Evolutionary conservation across 1,140 invertebrate species (phyloP).

Genomic region (Luehdorfia chinensis): DNA sequence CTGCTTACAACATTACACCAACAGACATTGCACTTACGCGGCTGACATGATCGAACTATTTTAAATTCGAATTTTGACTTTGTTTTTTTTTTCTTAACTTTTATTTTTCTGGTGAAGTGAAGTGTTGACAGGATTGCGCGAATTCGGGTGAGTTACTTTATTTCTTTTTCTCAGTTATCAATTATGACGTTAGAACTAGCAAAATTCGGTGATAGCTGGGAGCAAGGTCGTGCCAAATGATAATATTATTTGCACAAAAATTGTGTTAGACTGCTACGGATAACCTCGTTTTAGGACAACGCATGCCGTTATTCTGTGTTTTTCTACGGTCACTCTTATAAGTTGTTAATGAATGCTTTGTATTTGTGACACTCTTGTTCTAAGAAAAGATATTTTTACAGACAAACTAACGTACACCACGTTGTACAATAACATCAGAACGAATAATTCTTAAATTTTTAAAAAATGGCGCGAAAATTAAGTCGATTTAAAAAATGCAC

Average conservation of each 20-base stretch:
- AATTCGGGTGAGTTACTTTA: constrained; percentile 49
- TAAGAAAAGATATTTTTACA: constrained; percentile 17
- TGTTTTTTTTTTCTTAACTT: constrained; percentile 6
- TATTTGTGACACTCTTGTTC: constrained; percentile 10
- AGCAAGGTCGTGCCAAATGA: constrained; percentile 68
- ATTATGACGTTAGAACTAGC: constrained; percentile 52
- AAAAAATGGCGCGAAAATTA: too few relatives aligned
- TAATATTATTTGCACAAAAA: constrained; percentile 75
- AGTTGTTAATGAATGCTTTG: constrained; percentile 12
- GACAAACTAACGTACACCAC: background rate
- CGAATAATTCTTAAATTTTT: too few relatives aligned
- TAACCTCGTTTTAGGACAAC: constrained; percentile 70
- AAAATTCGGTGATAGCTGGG: constrained; percentile 67
- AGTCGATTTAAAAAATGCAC: too few relatives aligned
- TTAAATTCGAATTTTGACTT: constrained; percentile 22
- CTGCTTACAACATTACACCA: constrained; percentile 14
- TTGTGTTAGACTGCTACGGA: constrained; percentile 63
- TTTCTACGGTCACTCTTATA: constrained; percentile 21
- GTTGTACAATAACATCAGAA: background rate
- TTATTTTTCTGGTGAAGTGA: constrained; percentile 41
- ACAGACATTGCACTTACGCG: constrained; percentile 34
- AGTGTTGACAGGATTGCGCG: constrained; percentile 47
- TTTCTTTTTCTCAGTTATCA: constrained; percentile 38
- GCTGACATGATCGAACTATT: constrained; percentile 19
- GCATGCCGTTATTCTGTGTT: constrained; percentile 36